Evolutionary conservation across 2,113 vertebrate species (phyloP).

Genomic region (Rhinichthys klamathensis): DNA sequence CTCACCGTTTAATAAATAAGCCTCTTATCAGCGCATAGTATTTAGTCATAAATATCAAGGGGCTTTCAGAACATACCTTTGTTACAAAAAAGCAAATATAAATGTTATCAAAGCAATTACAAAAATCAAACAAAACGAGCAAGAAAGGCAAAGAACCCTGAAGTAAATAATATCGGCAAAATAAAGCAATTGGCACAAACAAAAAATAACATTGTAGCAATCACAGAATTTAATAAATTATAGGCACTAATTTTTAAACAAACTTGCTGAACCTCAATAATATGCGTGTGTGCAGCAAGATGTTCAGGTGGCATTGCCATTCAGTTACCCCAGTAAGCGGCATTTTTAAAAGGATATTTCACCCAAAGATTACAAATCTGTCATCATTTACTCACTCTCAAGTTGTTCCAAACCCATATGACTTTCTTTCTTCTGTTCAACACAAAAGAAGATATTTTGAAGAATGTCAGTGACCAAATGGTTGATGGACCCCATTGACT

Average conservation of each 20-base stretch:
- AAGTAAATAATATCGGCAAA: constrained; percentile 83
- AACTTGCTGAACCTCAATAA: constrained; percentile 18
- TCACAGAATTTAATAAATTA: constrained; percentile 85
- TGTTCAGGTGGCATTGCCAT: background rate
- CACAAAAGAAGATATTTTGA: no score
- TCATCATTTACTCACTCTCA: no score
- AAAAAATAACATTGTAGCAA: constrained; percentile 71
- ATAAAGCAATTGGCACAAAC: constrained; percentile 86
- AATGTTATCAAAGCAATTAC: constrained; percentile 68
- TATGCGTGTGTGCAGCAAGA: background rate
- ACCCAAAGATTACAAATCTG: no score
- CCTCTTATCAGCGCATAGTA: constrained; percentile 72
- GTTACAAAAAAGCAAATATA: constrained; percentile 71
- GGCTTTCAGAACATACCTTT: constrained; percentile 62
- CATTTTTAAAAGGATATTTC: background rate
- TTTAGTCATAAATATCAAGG: constrained; percentile 78
- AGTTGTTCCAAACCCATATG: no score
- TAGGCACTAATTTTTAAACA: constrained; percentile 87
- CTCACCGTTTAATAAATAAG: constrained; percentile 76
- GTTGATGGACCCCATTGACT: no score
- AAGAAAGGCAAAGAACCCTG: constrained; percentile 79
- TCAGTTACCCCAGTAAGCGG: background rate
- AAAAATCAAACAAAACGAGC: constrained; percentile 82
- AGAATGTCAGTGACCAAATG: no score
- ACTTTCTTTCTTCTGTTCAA: no score